Base-by-base conservation (phyloP, 2,797 vertebrate genomes). In the Dendrocincla fuliginosa region DNA sequence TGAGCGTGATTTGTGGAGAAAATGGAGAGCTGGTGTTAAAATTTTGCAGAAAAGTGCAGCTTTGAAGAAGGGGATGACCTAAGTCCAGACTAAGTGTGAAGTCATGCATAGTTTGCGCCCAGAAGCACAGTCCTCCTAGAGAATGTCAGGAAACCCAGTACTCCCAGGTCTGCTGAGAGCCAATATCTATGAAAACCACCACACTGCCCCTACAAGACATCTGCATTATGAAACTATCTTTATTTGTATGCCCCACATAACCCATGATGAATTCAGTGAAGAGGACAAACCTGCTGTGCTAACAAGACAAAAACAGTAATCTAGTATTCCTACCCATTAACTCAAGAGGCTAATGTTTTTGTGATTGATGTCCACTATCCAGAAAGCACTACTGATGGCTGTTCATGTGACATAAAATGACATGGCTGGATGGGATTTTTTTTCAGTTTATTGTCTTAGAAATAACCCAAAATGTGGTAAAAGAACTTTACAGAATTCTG, bases 301-400 rank as follows among this genome's bases (percentile, higher is more conserved):
- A 95, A 95, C 65, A 95, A 50, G 89, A 83, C 91, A 93, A 95
- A 93, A 42, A 92, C 69, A 87, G 75, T 87, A 91, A 89, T 84
- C 73, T 64, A 57, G 84, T 65, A 94, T 94, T 91, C 73, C 69
- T 73, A 75, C 28, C 73, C 73, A 84, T 93, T 91, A 95, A 69
- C 65, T 90, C 65, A 86, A 91, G 83, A 57, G 76, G 76, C 35
- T 94, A 86, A 93, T 81, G n/a, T 65, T 95, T 89, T 73, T 44
- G 39, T 88, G 94, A 88, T 81, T 87, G 85, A 95, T 69, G 76
- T 63, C 60, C 80, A 90, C 39, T 83, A 69, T 76, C 44, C 61
- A 84, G 78, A 89, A 91, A 80, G 63, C 18, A 5, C 47, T 69
- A 76, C 19, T 3, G 16, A 69, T 46, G 70, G 67, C 39, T 61